Evolutionary conservation across 2,888 invertebrate genomes (phyloP).

Genomic region (Heliconius aoede): DNA sequence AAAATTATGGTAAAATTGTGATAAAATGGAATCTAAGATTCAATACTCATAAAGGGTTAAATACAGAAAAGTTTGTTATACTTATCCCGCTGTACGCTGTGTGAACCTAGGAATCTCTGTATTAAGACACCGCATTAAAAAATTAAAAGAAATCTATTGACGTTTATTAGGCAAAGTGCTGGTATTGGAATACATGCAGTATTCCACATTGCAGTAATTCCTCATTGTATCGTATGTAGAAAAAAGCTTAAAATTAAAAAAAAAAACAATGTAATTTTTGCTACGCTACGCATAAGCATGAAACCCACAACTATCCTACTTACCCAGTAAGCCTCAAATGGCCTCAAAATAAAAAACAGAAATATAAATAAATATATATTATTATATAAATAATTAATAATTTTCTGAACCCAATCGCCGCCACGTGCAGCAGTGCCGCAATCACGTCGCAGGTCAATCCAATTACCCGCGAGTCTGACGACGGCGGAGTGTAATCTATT

Average conservation of each 20-base stretch:
- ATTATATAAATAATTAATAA: conserved; percentile 9
- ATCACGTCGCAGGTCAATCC: conserved; percentile 29
- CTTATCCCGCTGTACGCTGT: too few species aligned
- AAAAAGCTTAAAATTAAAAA: too few species aligned
- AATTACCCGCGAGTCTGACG: conserved; percentile 18
- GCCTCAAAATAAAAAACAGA: background rate
- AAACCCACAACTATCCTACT: too few species aligned
- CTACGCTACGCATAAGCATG: too few species aligned
- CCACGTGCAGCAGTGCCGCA: conserved; percentile 4
- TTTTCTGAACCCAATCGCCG: background rate
- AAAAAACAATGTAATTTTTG: too few species aligned
- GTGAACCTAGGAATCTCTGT: too few species aligned
- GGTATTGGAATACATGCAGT: too few species aligned
- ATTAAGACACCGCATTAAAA: too few species aligned
- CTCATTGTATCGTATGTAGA: too few species aligned
- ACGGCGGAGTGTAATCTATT: conserved; percentile 16
- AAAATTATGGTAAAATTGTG: background rate
- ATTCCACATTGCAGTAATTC: too few species aligned
- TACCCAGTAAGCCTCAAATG: background rate
- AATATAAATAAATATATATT: conserved; percentile 2
- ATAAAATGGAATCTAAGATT: background rate
- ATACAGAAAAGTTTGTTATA: background rate
- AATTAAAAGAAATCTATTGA: background rate
- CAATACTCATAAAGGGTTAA: background rate
- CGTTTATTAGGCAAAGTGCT: background rate